A percentile compares a stretch with the other conserved stretches of the same genome.
Conservation (phyloP, 2,888 invertebrate species). For the Eulithis testata region DNA sequence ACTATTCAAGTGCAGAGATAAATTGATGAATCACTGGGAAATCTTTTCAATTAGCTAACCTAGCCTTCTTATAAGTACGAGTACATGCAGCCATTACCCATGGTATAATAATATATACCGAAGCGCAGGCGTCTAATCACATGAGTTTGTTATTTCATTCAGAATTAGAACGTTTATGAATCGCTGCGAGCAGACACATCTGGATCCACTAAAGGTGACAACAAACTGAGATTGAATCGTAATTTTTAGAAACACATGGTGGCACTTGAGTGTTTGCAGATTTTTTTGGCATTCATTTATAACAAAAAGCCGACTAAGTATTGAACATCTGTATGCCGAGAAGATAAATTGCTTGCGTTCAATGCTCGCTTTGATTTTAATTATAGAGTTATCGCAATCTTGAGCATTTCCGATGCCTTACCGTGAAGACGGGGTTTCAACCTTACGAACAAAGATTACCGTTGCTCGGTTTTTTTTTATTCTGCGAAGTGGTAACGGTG, state of each 20-base stretch:
- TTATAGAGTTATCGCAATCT: conserved; percentile 57
- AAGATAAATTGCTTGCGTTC: conserved; percentile 45
- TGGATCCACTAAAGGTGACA: conserved; percentile 68
- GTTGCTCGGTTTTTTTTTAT: conserved; percentile 76
- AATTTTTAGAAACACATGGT: conserved; percentile 53
- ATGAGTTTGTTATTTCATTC: conserved; percentile 44
- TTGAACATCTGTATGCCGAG: conserved; percentile 33
- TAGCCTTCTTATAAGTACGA: neutral
- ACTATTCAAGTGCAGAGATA: conserved; percentile 36
- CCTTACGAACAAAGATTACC: conserved; percentile 77
- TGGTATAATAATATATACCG: no score
- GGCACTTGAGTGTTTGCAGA: conserved; percentile 46
- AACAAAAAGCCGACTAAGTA: conserved; percentile 44
- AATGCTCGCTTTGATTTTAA: conserved; percentile 61
- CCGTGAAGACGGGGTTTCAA: conserved; percentile 64
- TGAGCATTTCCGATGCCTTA: conserved; percentile 54
- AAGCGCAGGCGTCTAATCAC: conserved; percentile 9
- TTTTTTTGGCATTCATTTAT: conserved; percentile 33
- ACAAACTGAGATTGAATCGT: conserved; percentile 55
- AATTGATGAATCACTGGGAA: conserved; percentile 40
- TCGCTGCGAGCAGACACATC: conserved; percentile 71
- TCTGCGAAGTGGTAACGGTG: conserved; percentile 82
- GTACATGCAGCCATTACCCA: neutral
- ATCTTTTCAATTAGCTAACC: conserved; percentile 37
- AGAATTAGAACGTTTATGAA: conserved; percentile 26